Base-by-base conservation (phyloP, 2,797 vertebrate genomes). In the Etheostoma nigrum region DNA sequence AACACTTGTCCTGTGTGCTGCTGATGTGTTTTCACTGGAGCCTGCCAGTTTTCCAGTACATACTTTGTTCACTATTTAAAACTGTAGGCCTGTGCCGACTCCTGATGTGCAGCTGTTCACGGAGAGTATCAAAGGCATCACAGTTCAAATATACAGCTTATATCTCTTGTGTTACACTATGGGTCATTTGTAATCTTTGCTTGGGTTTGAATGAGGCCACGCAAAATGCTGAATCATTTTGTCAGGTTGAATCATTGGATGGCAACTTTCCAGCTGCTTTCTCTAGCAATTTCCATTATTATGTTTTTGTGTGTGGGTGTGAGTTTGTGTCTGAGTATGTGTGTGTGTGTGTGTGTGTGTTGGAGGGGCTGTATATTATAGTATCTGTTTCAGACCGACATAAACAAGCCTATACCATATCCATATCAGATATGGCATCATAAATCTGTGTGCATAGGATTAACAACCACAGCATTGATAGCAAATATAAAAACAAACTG, bases 141-240 rank as follows among this genome's bases (percentile, higher is more conserved):
- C 49, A 74, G 74, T 69, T 71, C 53, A 74, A 21, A 81, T 51
- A 55, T 19, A 12, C 62, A n/a, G 67, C 64, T 62, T 23, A 14
- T 1, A 65, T 51, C 42, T 72, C 65, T 15, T 40, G 44, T 61
- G 49, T 49, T 52, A 58, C 15, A 18, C 36, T 59, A 62, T 12
- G 59, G 60, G 27, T 30, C 69, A 40, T 59, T 77, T 67, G 49
- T 64, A 33, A 79, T 85, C 67, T 71, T 77, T 69, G 80, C 52
- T 42, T 2, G 36, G 2, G 27, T 81, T 77, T 85, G 76, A 91
- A 89, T 81, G 78, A 83, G 82, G 89, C 74, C 89, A 79, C 72
- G 45, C 66, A 87, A 89, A 92, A 70, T 5, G 90, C 92, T 93
- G 94, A 92, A 92, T 94, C 93, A 93, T 86, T 76, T 86, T 79